Percentiles rank a stretch among this genome's conserved stretches.
These are phyloP conservation scores for Uropsilus gracilis DNA, from an alignment of 2,113 vertebrate species.

Conservation along the genomic window DNA sequence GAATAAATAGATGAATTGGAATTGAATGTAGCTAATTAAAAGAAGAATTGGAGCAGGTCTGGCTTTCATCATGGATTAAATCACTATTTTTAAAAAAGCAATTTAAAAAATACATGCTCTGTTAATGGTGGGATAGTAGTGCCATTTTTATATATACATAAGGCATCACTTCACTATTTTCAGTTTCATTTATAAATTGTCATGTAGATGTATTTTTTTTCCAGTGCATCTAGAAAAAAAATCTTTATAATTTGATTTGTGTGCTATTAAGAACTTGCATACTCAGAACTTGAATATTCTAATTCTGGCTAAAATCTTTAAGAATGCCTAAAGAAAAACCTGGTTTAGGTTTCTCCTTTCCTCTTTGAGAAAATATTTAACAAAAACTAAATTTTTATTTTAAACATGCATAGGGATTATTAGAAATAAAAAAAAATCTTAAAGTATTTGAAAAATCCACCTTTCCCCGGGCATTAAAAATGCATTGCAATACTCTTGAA, in stretches of 20 bases:
- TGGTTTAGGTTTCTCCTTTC: neutral
- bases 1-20: neutral
- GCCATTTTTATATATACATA: neutral
- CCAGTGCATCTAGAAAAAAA: neutral
- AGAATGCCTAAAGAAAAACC: neutral
- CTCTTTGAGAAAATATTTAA: neutral
- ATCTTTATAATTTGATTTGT: neutral
- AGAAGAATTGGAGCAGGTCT: constrained; percentile 12
- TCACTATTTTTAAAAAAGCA: neutral
- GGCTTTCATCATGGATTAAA: constrained; percentile 36
- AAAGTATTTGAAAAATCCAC: neutral
- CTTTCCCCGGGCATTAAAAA: neutral
- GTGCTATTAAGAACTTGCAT: neutral
- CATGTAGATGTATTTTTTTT: neutral
- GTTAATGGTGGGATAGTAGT: neutral
- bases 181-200: neutral
- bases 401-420: neutral
- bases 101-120: neutral
- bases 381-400: constrained; percentile 43
- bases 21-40: constrained; percentile 35
- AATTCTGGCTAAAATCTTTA: neutral
- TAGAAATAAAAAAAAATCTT: constrained; percentile 7
- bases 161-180: neutral
- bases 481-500: neutral
- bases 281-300: neutral